phyloP scores from a whole-genome alignment of 37 sponge, comb jelly and placozoan genomes.

The Axinella damicornis region DNA sequence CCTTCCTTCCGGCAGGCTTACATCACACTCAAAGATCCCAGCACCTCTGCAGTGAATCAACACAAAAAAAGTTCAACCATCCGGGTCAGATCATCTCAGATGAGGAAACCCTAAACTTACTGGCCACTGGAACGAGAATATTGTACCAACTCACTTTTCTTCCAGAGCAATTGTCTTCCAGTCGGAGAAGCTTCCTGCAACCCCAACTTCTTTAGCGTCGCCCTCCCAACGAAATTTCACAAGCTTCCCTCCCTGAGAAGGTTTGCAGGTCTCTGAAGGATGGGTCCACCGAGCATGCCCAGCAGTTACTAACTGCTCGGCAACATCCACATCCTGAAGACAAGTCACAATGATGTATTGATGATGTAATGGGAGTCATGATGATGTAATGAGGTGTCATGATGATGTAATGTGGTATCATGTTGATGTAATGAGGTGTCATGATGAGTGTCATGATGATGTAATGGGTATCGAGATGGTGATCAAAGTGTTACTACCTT shows the following conservation, averaged over 20 bases:
- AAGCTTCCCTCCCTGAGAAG: background rate
- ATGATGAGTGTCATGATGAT: too few relatives aligned
- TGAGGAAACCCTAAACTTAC: too few relatives aligned
- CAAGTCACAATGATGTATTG: too few relatives aligned
- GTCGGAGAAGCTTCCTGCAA: constrained; percentile 26
- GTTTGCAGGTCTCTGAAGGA: background rate
- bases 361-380: background rate
- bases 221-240: background rate
- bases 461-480: too few relatives aligned
- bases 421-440: too few relatives aligned
- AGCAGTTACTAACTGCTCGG: background rate
- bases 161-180: constrained; percentile 12
- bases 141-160: constrained; percentile 15
- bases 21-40: background rate
- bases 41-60: background rate
- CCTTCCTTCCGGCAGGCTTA: background rate
- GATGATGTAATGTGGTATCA: too few relatives aligned
- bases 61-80: background rate
- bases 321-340: constrained; percentile 10
- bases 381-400: too few relatives aligned
- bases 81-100: too few relatives aligned
- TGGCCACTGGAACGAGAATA: too few relatives aligned
- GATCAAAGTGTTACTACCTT: too few relatives aligned
- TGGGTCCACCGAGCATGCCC: constrained; percentile 9
- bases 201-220: background rate